Base-by-base conservation (phyloP, 2,113 vertebrate genomes). In the Lanius collurio region DNA sequence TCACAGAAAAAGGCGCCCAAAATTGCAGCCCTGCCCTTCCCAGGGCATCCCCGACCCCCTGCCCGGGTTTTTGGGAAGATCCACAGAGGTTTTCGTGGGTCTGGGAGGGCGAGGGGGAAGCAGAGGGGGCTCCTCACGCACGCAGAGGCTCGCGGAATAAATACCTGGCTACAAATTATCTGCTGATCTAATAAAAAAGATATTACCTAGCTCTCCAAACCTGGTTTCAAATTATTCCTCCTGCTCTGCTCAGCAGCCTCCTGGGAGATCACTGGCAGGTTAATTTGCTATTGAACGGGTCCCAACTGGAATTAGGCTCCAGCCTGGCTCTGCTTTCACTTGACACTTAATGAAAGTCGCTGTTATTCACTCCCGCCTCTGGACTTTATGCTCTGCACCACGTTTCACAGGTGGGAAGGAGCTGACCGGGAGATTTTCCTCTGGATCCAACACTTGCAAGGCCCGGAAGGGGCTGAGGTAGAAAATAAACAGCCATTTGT, bases 211-310 rank as follows among this genome's bases (percentile, higher is more conserved):
- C 93, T 94, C 93, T 77, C 84, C 94, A 94, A 96, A 93, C 88
- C 79, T 83, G 70, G 90, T 95, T 96, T 94, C 95, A 90, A 95
- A 96, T 96, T 93, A 96, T 93, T 90, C 93, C 93, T 95, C 59
- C 87, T 80, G 85, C 93, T 88, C 78, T 13, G 46, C 33, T 95
- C 95, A 87, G 89, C 33, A 80, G 96, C 91, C 94, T 85, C 74
- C 78, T 75, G 93, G 96, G 94, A 96, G 95, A 95, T 93, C 87
- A 46, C 92, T 95, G 95, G 90, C 95, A 97, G 95, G 96, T 95
- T 96, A 97, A 96, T 97, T 96, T 97, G 92, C 93, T 97, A 74
- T 96, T 94, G 94, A 97, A 92, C 92, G 28, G 94, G 92, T 86
- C 95, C 94, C 94, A 94, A 60, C 90, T 92, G 94, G 93, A 95